Percentiles rank a stretch among this genome's conserved stretches.
Conservation (phyloP, 1,140 invertebrate species). For the Drosophila pallidifrons region DNA sequence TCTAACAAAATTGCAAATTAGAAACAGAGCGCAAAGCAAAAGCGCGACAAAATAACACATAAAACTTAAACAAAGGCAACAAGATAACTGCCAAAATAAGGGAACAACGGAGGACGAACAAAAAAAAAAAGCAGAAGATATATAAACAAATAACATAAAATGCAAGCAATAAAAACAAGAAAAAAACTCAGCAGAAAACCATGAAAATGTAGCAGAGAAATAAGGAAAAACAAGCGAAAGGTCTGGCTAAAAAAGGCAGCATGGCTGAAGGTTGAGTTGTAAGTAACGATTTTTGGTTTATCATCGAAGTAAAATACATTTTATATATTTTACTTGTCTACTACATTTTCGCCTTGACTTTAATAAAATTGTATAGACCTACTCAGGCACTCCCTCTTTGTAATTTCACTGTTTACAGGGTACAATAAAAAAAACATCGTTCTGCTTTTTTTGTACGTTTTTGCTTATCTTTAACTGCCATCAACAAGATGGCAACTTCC, state of each 20-base stretch:
- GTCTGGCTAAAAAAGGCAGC: no score
- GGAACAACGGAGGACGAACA: constrained; percentile 23
- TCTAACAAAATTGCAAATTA: constrained; percentile 84
- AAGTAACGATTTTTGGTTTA: background rate
- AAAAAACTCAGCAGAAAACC: constrained; percentile 73
- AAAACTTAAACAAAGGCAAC: constrained; percentile 64
- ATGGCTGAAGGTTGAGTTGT: constrained; percentile 1
- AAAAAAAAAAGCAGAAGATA: constrained; percentile 38
- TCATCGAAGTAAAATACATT: no score
- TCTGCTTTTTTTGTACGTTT: constrained; percentile 52
- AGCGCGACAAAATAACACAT: constrained; percentile 56
- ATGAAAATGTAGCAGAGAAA: constrained; percentile 51
- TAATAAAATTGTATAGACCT: background rate
- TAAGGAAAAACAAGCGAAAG: constrained; percentile 62
- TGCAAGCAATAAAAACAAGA: constrained; percentile 72
- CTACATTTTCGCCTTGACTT: no score
- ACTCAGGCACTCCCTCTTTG: background rate
- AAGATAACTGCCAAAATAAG: constrained; percentile 76
- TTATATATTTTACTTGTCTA: no score
- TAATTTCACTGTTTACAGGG: background rate
- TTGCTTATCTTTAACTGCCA: constrained; percentile 85
- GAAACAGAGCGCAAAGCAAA: constrained; percentile 61
- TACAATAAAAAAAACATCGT: constrained; percentile 48
- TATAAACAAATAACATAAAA: constrained; percentile 67
- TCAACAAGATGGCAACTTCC: constrained; percentile 85